Percentiles rank a stretch among this genome's conserved stretches.
Evolutionary conservation across 1,140 invertebrate genomes (phyloP).

Genomic region (Pogonus chalceus): DNA sequence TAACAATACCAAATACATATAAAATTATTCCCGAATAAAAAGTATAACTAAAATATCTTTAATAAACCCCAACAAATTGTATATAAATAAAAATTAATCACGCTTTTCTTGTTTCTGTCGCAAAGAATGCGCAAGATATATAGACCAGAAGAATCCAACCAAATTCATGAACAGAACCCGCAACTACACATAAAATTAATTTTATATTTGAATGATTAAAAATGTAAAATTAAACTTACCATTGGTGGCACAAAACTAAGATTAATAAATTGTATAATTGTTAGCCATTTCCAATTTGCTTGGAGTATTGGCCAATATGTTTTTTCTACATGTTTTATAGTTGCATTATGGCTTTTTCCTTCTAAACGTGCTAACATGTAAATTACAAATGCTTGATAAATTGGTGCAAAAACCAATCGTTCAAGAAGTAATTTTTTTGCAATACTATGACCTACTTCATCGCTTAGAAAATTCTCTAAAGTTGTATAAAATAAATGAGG

Average conservation of each 20-base stretch:
- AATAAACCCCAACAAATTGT: background rate
- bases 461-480: slow-evolving; percentile 44
- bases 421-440: slow-evolving; percentile 51
- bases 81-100: background rate
- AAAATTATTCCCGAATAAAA: background rate
- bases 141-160: slow-evolving; percentile 57
- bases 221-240: slow-evolving; percentile 38
- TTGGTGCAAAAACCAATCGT: slow-evolving; percentile 54
- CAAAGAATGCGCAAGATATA: slow-evolving; percentile 51
- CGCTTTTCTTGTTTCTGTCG: slow-evolving; percentile 27
- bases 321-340: slow-evolving; percentile 45
- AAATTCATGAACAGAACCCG: slow-evolving; percentile 54
- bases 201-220: slow-evolving; percentile 6
- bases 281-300: slow-evolving; percentile 62
- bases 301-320: slow-evolving; percentile 50
- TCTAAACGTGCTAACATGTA: slow-evolving; percentile 59
- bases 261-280: slow-evolving; percentile 58
- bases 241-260: slow-evolving; percentile 58
- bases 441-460: slow-evolving; percentile 41
- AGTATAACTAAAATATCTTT: background rate
- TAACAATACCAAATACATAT: slow-evolving; percentile 5
- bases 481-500: slow-evolving; percentile 61
- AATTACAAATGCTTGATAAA: slow-evolving; percentile 56
- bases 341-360: slow-evolving; percentile 52
- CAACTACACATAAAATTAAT: slow-evolving; percentile 42